A percentile compares a stretch with the other conserved stretches of the same genome.
Conservation (phyloP, 2,113 vertebrate species). For the Gymnorhina tibicen region DNA sequence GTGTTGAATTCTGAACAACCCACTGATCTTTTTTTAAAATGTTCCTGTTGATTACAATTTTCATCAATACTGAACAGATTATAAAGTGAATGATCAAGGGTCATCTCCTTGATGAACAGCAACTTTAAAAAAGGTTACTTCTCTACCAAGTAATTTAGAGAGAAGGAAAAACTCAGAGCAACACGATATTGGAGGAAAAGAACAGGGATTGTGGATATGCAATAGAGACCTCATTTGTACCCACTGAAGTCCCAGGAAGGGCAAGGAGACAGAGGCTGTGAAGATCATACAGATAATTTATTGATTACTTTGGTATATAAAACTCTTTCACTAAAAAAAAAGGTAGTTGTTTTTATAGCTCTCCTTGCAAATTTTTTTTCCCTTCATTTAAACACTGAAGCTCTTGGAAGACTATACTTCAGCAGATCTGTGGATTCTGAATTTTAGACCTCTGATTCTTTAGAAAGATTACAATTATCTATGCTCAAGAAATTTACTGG, state of each 20-base stretch:
- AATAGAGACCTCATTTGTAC: not conserved
- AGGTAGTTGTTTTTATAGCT: not conserved
- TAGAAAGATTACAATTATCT: not conserved
- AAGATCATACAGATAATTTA: not conserved
- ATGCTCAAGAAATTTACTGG: not conserved
- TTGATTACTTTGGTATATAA: not conserved
- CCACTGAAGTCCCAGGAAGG: not conserved
- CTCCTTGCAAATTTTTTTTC: not conserved
- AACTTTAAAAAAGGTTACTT: not conserved
- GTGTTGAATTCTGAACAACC: not conserved
- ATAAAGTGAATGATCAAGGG: not conserved
- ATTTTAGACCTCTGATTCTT: not conserved
- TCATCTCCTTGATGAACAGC: not conserved
- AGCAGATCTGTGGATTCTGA: not conserved
- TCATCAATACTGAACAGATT: not conserved
- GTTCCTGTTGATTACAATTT: not conserved
- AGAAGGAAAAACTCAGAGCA: not conserved
- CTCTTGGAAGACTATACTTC: not conserved
- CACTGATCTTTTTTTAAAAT: not conserved
- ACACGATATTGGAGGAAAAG: not conserved
- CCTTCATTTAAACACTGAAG: not conserved
- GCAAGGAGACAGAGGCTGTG: not conserved
- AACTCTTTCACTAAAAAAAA: not conserved
- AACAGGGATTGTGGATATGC: not conserved
- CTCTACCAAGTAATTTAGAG: not conserved